phyloP scores from a whole-genome alignment of 2,113 vertebrate species.

The Anseranas semipalmata region DNA sequence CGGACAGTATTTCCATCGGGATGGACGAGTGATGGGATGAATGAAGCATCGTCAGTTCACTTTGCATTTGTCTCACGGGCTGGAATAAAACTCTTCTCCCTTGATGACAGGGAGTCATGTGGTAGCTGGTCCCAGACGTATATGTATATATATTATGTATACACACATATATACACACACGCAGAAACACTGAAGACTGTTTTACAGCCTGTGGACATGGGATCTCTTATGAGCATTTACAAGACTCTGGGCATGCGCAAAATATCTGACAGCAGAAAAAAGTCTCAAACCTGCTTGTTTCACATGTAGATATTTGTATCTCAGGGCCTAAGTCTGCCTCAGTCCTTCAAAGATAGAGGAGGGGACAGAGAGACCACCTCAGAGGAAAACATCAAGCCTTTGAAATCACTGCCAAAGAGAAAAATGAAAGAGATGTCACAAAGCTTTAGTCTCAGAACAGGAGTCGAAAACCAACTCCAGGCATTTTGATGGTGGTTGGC shows the following conservation, averaged over 20 bases:
- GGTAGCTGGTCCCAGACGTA: background rate
- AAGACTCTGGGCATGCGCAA: background rate
- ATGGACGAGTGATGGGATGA: background rate
- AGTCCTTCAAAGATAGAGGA: background rate
- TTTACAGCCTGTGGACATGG: background rate
- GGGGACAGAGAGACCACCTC: background rate
- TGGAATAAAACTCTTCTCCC: background rate
- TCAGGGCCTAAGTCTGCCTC: background rate
- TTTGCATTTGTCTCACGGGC: background rate
- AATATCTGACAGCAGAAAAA: background rate
- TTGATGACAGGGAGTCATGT: background rate
- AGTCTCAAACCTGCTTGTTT: background rate
- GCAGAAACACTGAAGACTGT: background rate
- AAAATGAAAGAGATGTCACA: background rate
- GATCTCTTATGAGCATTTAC: accelerated
- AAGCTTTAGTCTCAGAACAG: background rate
- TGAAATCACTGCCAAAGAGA: conserved; percentile 10
- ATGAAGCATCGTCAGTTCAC: background rate
- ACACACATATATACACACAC: background rate
- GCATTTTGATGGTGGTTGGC: background rate
- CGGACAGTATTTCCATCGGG: background rate
- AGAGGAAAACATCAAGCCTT: background rate
- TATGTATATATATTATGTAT: background rate
- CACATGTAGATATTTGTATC: background rate
- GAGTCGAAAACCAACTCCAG: background rate